Conservation (phyloP, 2,888 invertebrate genomes). For the Macropis europaea region DNA sequence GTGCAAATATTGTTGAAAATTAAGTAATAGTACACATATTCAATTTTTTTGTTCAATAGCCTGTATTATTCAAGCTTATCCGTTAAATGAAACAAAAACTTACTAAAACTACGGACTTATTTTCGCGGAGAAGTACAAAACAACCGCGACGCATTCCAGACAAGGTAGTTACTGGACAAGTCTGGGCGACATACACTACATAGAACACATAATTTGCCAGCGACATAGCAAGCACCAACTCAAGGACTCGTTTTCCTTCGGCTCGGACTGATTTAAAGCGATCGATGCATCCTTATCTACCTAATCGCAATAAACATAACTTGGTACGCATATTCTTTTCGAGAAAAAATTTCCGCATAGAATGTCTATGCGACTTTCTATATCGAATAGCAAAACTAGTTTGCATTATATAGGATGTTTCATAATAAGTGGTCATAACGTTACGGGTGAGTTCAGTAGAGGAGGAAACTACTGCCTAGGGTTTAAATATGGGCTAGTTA, state of each 20-base stretch:
- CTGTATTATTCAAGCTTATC: not conserved
- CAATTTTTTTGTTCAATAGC: not conserved
- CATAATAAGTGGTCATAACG: no score
- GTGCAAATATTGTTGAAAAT: no score
- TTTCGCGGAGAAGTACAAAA: slow-evolving; percentile 22
- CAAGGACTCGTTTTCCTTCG: slow-evolving; percentile 45
- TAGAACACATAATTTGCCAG: slow-evolving; percentile 24
- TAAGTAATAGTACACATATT: no score
- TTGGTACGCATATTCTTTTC: not conserved
- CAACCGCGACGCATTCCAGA: slow-evolving; percentile 65
- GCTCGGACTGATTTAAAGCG: slow-evolving; percentile 33
- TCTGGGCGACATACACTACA: slow-evolving; percentile 20
- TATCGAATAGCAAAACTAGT: not conserved
- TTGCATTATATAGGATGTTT: not conserved
- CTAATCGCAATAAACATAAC: slow-evolving; percentile 46
- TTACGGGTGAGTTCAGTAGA: no score
- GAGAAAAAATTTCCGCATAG: not conserved
- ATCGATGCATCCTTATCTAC: slow-evolving; percentile 38
- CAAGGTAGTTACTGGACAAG: slow-evolving; percentile 64
- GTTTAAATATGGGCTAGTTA: no score
- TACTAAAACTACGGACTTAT: not conserved
- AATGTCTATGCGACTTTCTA: not conserved
- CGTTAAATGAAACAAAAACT: not conserved
- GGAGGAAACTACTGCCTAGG: no score
- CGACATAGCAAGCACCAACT: slow-evolving; percentile 13